These are phyloP conservation scores for Empis stercorea DNA, from an alignment of 2,888 invertebrate genomes.

Conservation along the genomic window DNA sequence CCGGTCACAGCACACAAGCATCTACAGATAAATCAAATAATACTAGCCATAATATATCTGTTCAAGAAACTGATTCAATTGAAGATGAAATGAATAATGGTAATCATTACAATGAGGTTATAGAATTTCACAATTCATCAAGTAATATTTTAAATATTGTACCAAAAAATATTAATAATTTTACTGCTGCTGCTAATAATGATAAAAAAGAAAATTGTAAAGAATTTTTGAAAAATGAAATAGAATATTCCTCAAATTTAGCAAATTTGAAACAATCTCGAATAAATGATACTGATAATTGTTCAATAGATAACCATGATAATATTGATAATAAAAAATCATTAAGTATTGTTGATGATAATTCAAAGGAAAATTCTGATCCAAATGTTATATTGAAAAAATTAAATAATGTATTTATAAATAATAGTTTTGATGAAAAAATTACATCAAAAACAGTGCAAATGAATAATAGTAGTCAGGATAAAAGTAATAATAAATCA, in stretches of 20 bases:
- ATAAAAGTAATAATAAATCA: too few relatives aligned
- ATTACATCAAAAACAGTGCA: too few relatives aligned
- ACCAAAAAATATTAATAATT: too few relatives aligned
- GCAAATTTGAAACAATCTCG: constrained; percentile 1
- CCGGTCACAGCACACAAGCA: constrained; percentile 11
- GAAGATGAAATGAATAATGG: not conserved
- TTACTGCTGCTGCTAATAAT: not conserved
- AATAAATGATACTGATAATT: not conserved
- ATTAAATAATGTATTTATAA: not conserved
- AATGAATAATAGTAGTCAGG: too few relatives aligned
- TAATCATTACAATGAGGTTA: too few relatives aligned
- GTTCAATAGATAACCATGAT: too few relatives aligned
- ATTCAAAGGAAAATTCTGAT: not conserved
- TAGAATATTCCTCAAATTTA: constrained; percentile 12
- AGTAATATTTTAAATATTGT: too few relatives aligned
- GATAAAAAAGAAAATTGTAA: constrained; percentile 10
- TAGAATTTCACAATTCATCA: too few relatives aligned
- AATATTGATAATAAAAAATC: too few relatives aligned
- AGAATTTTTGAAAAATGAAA: constrained; percentile 12
- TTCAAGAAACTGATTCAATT: constrained; percentile 1
- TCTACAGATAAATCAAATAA: constrained; percentile 10
- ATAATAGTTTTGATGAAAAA: too few relatives aligned
- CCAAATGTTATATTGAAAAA: not conserved
- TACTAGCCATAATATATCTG: constrained; percentile 7
- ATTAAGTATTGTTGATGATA: not conserved